These are phyloP conservation scores for Poecilia picta DNA, from an alignment of 2,797 vertebrate genomes.

Conservation along the genomic window DNA sequence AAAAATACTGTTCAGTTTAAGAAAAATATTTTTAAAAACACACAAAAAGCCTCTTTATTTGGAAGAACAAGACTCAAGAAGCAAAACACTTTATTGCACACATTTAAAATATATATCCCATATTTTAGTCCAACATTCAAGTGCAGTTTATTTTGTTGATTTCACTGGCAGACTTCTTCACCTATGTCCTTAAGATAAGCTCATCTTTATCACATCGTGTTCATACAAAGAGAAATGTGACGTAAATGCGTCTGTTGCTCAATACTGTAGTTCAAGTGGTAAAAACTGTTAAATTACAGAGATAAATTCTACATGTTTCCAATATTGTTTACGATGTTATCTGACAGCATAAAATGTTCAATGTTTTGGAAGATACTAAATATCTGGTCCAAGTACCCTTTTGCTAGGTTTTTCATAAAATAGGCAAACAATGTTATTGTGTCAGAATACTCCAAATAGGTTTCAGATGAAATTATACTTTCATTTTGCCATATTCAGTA, in stretches of 20 bases:
- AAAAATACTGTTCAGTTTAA: not conserved
- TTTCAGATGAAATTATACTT: not conserved
- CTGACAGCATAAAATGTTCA: not conserved
- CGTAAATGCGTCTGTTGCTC: not conserved
- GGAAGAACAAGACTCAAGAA: not conserved
- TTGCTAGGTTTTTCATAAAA: not conserved
- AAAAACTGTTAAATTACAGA: not conserved
- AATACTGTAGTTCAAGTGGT: not conserved
- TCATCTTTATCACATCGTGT: slow-evolving; percentile 34
- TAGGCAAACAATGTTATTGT: not conserved
- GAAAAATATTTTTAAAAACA: slow-evolving; percentile 8
- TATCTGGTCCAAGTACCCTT: not conserved
- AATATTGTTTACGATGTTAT: not conserved
- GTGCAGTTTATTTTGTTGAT: not conserved
- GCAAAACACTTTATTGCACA: not conserved
- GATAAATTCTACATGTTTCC: not conserved
- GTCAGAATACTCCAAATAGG: not conserved
- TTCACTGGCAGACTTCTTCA: not conserved
- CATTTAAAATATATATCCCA: not conserved
- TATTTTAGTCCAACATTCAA: not conserved
- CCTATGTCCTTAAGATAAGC: slow-evolving; percentile 7
- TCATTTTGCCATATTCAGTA: not conserved
- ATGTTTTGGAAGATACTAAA: not conserved
- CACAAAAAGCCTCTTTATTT: not conserved
- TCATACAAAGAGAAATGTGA: slow-evolving; percentile 35